A percentile compares a stretch with the other conserved stretches of the same genome.
Evolutionary conservation across 2,888 invertebrate genomes (phyloP).

Genomic region (Gymnosoma rotundatum): DNA sequence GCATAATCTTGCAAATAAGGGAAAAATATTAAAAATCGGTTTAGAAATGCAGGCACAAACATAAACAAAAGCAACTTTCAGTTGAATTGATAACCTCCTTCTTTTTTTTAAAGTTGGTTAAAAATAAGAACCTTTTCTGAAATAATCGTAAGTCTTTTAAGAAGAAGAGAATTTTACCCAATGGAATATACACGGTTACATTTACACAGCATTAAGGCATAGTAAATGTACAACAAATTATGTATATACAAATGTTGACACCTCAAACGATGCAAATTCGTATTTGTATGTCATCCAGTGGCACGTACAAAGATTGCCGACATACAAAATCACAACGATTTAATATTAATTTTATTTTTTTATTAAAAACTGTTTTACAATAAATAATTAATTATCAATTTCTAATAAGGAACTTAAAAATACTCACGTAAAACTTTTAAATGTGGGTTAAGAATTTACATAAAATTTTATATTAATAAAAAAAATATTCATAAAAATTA

Average conservation of each 20-base stretch:
- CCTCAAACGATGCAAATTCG: not conserved
- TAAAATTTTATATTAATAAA: not conserved
- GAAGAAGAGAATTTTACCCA: too few species aligned
- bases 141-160: too few species aligned
- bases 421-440: slow-evolving; percentile 6
- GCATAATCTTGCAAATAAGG: too few species aligned
- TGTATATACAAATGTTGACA: slow-evolving; percentile 11
- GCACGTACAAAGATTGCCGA: slow-evolving; percentile 12
- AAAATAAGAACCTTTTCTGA: too few species aligned
- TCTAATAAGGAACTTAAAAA: slow-evolving; percentile 40
- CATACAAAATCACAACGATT: not conserved
- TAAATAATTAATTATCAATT: slow-evolving; percentile 15
- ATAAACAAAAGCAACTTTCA: too few species aligned
- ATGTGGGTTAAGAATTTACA: slow-evolving; percentile 42
- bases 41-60: too few species aligned
- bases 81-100: too few species aligned
- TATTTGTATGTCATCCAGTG: not conserved
- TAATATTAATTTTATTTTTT: slow-evolving; percentile 15
- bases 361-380: slow-evolving; percentile 4
- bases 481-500: too few species aligned
- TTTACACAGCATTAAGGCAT: not conserved
- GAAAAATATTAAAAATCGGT: too few species aligned
- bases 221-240: not conserved
- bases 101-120: too few species aligned
- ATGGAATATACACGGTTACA: too few species aligned